phyloP scores from a whole-genome alignment of 2,888 invertebrate genomes.

The Drosophila subquinaria region DNA sequence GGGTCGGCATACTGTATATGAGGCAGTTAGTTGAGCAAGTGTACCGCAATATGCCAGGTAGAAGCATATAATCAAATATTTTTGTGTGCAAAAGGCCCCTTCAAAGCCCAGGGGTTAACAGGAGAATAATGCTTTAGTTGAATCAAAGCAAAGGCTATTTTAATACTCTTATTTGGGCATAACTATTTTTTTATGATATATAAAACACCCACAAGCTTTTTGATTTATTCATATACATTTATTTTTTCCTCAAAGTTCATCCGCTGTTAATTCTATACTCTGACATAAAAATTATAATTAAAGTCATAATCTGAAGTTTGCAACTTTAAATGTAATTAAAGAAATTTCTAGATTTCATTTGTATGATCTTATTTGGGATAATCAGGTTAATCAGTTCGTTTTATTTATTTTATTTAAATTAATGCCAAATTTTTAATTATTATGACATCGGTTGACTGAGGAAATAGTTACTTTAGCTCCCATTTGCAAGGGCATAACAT shows the following conservation, averaged over 20 bases:
- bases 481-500: not conserved
- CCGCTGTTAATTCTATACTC: not conserved
- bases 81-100: slow-evolving; percentile 22
- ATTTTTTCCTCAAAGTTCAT: too few relatives aligned
- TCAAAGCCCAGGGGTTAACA: slow-evolving; percentile 38
- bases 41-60: slow-evolving; percentile 30
- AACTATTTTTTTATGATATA: not conserved
- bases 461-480: not conserved
- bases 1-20: not conserved
- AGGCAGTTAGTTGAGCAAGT: slow-evolving; percentile 45
- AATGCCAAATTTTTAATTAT: not conserved
- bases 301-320: too few relatives aligned
- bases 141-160: not conserved
- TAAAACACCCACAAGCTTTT: not conserved
- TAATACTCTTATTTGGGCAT: not conserved
- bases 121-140: slow-evolving; percentile 8
- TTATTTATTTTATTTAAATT: not conserved
- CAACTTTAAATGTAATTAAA: too few relatives aligned
- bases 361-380: not conserved
- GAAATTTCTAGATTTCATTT: not conserved
- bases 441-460: too few relatives aligned
- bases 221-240: too few relatives aligned
- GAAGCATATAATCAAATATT: slow-evolving; percentile 75
- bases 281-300: too few relatives aligned
- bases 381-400: not conserved